A percentile compares a stretch with the other conserved stretches of the same genome.
phyloP scores from a whole-genome alignment of 2,797 vertebrate species.

The Perodicticus potto region DNA sequence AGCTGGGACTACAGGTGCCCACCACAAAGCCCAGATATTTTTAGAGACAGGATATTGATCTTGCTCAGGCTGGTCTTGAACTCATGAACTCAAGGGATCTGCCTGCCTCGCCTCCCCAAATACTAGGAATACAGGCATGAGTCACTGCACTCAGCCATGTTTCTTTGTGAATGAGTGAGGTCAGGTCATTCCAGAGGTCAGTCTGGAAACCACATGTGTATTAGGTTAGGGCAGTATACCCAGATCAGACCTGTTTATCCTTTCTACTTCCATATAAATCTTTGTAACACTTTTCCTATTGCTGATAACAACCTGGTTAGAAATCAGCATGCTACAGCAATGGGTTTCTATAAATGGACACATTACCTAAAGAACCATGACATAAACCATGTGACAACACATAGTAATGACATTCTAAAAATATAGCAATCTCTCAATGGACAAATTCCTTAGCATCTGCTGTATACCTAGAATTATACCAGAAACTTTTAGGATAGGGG shows the following conservation, averaged over 20 bases:
- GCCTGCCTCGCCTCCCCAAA: no score
- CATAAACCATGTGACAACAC: neutral
- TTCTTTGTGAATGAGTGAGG: neutral
- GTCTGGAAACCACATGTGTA: neutral
- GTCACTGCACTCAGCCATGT: no score
- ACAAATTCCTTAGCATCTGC: neutral
- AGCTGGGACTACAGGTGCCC: no score
- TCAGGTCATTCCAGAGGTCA: neutral
- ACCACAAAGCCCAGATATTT: no score
- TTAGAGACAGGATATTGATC: no score
- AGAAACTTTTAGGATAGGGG: neutral
- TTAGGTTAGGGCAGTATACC: neutral
- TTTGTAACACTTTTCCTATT: neutral
- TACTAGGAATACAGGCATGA: no score
- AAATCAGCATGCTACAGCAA: neutral
- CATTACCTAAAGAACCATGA: neutral
- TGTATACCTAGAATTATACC: neutral
- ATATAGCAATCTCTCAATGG: neutral
- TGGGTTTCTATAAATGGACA: neutral
- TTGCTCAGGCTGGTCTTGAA: no score
- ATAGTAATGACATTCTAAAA: neutral
- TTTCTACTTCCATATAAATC: neutral
- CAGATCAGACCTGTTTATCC: neutral
- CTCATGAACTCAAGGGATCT: no score
- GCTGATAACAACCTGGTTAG: neutral